Conservation (phyloP, 2,797 vertebrate genomes). For the Lemur catta region DNA sequence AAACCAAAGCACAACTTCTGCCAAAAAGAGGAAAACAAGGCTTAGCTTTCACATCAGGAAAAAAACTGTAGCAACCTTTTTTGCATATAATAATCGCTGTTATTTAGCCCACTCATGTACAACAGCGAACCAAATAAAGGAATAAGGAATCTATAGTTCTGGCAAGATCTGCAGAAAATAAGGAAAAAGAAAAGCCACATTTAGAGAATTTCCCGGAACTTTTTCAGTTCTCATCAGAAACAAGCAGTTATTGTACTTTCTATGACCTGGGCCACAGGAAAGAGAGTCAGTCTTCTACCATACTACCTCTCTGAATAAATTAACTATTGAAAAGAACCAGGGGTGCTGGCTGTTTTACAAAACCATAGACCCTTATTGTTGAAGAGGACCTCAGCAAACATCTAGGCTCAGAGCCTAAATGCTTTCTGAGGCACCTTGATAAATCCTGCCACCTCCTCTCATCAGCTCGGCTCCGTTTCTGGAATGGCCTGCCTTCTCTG, state of each 20-base stretch:
- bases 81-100: constrained; percentile 56
- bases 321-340: neutral
- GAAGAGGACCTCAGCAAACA: neutral
- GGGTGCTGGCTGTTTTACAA: neutral
- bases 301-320: neutral
- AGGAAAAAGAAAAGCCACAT: constrained; percentile 33
- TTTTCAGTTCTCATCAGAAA: constrained; percentile 47
- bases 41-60: constrained; percentile 46
- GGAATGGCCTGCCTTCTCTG: neutral
- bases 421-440: neutral
- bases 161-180: neutral
- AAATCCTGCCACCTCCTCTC: neutral
- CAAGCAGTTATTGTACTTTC: constrained; percentile 58
- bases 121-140: constrained; percentile 45
- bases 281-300: neutral
- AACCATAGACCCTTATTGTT: neutral
- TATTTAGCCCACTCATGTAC: constrained; percentile 51
- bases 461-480: neutral
- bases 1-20: constrained; percentile 14
- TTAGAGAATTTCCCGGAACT: constrained; percentile 54
- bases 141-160: constrained; percentile 58
- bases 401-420: neutral
- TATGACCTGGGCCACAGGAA: constrained; percentile 11
- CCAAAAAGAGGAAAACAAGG: constrained; percentile 54
- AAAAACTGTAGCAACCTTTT: neutral